Evolutionary conservation across 2,113 vertebrate genomes (phyloP).

Genomic region (Psittacus erithacus): DNA sequence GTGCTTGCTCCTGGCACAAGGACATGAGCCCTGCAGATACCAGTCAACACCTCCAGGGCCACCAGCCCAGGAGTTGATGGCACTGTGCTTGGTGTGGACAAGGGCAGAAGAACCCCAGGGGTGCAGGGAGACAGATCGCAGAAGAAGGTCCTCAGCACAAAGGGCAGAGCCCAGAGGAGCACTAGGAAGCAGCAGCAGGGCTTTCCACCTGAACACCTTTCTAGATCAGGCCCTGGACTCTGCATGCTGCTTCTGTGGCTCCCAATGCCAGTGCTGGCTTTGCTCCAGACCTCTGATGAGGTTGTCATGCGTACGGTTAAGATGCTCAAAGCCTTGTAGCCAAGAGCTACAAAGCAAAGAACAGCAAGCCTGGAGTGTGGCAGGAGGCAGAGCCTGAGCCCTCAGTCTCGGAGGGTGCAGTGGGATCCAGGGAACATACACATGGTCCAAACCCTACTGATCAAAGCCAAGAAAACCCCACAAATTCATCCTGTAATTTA

Average conservation of each 20-base stretch:
- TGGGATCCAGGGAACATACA: background rate
- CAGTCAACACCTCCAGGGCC: background rate
- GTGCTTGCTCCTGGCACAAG: background rate
- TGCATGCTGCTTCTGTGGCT: background rate
- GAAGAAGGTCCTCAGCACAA: background rate
- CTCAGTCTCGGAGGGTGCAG: background rate
- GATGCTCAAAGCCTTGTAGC: background rate
- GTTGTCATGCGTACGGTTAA: background rate
- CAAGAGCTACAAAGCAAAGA: background rate
- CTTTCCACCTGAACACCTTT: background rate
- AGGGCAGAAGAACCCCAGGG: background rate
- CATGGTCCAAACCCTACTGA: background rate
- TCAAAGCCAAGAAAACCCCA: background rate
- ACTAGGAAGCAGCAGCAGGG: background rate
- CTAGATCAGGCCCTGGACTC: background rate
- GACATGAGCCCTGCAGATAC: background rate
- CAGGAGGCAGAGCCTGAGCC: background rate
- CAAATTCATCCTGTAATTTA: background rate
- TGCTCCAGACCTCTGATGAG: background rate
- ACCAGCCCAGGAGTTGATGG: background rate
- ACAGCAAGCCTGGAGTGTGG: background rate
- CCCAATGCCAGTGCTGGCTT: background rate
- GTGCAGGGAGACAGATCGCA: background rate
- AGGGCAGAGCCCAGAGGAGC: background rate
- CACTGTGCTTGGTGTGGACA: accelerated